phyloP scores from a whole-genome alignment of 2,888 invertebrate species.

The Notocelia uddmanniana region DNA sequence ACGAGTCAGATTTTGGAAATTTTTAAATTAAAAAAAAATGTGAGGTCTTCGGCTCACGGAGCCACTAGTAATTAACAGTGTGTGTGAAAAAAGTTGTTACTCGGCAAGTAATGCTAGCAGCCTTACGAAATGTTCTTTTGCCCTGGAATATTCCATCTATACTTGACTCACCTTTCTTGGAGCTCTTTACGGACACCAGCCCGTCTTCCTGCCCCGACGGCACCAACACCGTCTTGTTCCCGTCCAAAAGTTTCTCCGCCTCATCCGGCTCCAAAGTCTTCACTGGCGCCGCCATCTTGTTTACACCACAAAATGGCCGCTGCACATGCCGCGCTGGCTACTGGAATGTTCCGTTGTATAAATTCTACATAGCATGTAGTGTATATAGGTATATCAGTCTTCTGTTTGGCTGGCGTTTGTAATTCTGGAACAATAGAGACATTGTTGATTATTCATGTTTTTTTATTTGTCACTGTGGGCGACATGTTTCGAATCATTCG shows the following conservation, averaged over 20 bases:
- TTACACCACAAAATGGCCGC: conserved; percentile 58
- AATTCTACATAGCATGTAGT: conserved; percentile 56
- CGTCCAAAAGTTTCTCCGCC: conserved; percentile 71
- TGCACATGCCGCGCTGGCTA: conserved; percentile 47
- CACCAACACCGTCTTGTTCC: conserved; percentile 62
- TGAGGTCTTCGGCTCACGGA: no score
- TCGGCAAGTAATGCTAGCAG: no score
- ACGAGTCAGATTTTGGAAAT: no score
- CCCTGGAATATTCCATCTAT: not conserved
- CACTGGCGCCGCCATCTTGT: conserved; percentile 68
- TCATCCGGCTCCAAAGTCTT: conserved; percentile 66
- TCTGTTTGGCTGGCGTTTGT: conserved; percentile 61
- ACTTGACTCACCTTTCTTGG: conserved; percentile 75
- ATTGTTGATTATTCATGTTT: not conserved
- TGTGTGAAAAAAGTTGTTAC: no score
- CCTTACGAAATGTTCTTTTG: not conserved
- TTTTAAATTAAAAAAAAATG: no score
- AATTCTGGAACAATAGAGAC: conserved; percentile 55
- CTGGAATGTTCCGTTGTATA: conserved; percentile 46
- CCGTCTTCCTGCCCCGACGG: conserved; percentile 60
- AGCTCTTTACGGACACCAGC: conserved; percentile 68
- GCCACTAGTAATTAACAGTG: no score
- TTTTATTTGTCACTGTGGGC: no score
- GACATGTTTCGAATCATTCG: no score
- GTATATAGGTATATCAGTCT: conserved; percentile 59